phyloP scores from a whole-genome alignment of 2,113 vertebrate species.

The Serilophus lunatus region DNA sequence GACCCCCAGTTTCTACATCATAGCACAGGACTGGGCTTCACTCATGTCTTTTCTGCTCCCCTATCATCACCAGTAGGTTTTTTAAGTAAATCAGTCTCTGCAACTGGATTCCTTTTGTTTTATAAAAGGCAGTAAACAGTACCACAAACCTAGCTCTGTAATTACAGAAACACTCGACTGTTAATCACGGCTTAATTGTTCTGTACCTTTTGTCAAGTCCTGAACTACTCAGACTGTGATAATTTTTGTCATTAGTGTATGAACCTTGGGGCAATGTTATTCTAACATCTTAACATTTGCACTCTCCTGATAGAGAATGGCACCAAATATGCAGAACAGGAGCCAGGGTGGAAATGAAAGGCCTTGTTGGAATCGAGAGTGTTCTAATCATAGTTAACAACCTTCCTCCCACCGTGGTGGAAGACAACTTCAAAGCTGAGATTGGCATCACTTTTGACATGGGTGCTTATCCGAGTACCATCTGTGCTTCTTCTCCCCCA shows the following conservation, averaged over 20 bases:
- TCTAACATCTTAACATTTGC: neutral
- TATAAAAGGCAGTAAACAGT: neutral
- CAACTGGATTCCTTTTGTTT: neutral
- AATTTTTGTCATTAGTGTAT: neutral
- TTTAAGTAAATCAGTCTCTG: neutral
- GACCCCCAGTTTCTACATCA: neutral
- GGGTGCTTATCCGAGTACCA: accelerated
- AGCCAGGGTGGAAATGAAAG: conserved; percentile 2
- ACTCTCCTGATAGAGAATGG: neutral
- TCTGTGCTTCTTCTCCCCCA: neutral
- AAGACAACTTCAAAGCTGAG: neutral
- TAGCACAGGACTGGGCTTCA: neutral
- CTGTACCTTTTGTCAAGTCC: conserved; percentile 35
- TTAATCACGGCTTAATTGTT: conserved; percentile 35
- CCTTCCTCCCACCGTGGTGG: neutral
- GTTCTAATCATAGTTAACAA: neutral
- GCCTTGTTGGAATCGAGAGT: neutral
- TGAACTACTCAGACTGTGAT: neutral
- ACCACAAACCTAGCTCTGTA: neutral
- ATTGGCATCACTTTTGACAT: neutral
- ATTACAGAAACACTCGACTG: neutral
- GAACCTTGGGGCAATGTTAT: conserved; percentile 36
- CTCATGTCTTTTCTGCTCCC: neutral
- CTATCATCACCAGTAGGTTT: neutral
- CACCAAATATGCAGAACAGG: neutral